Evolutionary conservation across 2,888 invertebrate genomes (phyloP), one percentile per base, ranked within the genome.

Genomic region (Tinea semifulvella): DNA sequence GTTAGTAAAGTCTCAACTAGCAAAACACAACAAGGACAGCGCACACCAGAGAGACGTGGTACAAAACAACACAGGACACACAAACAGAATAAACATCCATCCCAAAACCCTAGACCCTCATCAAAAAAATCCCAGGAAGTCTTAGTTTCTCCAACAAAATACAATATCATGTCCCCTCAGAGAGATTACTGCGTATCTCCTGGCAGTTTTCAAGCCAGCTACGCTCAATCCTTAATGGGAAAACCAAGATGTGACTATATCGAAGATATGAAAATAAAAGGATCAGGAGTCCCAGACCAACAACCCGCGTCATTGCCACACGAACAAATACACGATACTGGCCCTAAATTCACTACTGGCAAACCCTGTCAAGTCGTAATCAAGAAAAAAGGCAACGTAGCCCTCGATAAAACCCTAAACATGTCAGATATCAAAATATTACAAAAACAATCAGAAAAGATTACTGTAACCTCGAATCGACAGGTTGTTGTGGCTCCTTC

Each of bases 1-100:
- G 77, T 80, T 50, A 82, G 81, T 66, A 80, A 80, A 71, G 75
- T 79, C 43, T 76, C 81, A 44, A 76, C 77, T 43, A 79, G 74
- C 65, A 82, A 80, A 72, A 68, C 81, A 49, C 74, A 60, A 56
- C 74, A 74, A 49, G 14, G 22, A 3, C 46, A 14, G 6, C 20
- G 8, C 18, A 39, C 22, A 48, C 18, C 47, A 47, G 13, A 14
- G 28, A 22, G 8, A 44, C 14, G 31, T 18, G 47, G 49, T 27
- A 47, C 48, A 11, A 49, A 50, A 31, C 50, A 49, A 46, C 14
- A 44, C 13, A 47, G 42, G 14, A 11, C 47, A 51, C 4, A 46
- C 68, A 70, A 28, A 52, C 6, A 45, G 68, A 68, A 48, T 70
- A 28, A 52, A 50, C 47, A 51, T 8, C 25, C 48, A 26, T 13